Conservation (phyloP, 64 coral and sea anemone species). For the Porites australiensis region DNA sequence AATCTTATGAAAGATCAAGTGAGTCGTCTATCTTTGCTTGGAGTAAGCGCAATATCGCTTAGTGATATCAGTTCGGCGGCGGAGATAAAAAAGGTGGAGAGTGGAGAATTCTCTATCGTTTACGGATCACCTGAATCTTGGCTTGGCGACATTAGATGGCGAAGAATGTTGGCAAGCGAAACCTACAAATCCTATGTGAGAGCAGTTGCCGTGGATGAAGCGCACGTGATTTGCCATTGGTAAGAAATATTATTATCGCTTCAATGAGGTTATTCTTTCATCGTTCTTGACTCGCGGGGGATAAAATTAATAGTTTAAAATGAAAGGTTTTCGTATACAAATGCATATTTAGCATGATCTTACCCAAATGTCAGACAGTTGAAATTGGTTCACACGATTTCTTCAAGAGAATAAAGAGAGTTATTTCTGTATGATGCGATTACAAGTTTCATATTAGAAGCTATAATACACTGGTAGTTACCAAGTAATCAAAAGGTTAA, state of each 20-base stretch:
- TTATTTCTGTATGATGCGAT: neutral
- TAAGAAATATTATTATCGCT: neutral
- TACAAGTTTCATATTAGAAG: neutral
- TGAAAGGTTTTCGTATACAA: neutral
- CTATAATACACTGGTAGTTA: too few relatives aligned
- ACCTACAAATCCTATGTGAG: neutral
- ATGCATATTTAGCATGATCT: neutral
- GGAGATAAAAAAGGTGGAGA: neutral
- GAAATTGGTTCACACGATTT: neutral
- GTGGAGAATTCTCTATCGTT: neutral
- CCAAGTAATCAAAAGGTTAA: too few relatives aligned
- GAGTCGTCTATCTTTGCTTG: neutral
- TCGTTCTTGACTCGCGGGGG: neutral
- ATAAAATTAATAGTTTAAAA: neutral
- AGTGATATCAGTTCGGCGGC: neutral
- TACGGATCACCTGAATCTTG: neutral
- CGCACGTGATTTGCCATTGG: neutral
- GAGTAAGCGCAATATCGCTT: neutral
- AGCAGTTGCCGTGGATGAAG: neutral
- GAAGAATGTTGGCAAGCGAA: neutral
- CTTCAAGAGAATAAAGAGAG: neutral
- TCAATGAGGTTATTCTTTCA: neutral
- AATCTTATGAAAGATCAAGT: neutral
- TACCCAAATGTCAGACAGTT: neutral
- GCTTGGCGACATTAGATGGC: neutral